Percentiles rank a stretch among this genome's conserved stretches.
Conservation (phyloP, 1,140 invertebrate genomes). For the Semibalanus balanoides region DNA sequence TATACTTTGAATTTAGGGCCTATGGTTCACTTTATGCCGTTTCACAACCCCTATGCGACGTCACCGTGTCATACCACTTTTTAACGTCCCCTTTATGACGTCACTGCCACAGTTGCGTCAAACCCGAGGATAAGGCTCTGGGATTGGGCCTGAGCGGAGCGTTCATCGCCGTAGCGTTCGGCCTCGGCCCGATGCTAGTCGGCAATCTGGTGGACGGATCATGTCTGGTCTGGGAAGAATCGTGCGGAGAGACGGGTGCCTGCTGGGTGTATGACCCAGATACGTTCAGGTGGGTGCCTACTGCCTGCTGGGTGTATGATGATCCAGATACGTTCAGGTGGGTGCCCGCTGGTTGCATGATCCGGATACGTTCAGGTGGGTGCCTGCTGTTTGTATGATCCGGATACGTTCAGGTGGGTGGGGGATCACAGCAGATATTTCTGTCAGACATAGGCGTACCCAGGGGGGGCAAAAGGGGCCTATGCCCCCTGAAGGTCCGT, state of each 20-base stretch:
- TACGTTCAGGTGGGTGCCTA: conserved; percentile 20
- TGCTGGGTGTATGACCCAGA: conserved; percentile 28
- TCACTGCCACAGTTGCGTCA: conserved; percentile 17
- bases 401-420: conserved; percentile 16
- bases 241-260: conserved; percentile 25
- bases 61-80: no score
- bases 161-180: conserved; percentile 17
- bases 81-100: no score
- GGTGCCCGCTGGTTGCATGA: conserved; percentile 30
- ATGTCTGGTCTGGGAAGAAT: conserved; percentile 29
- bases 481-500: no score
- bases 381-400: no score
- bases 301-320: no score
- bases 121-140: conserved; percentile 19
- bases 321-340: not conserved
- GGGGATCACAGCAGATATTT: no score
- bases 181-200: conserved; percentile 19
- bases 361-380: conserved; percentile 23
- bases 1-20: no score
- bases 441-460: no score
- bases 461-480: no score
- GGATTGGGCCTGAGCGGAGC: conserved; percentile 18
- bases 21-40: no score
- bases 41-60: no score
- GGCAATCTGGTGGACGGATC: conserved; percentile 22